These are phyloP conservation scores for Pachliopta kotzebuea DNA, from an alignment of 2,888 invertebrate species.

Conservation along the genomic window DNA sequence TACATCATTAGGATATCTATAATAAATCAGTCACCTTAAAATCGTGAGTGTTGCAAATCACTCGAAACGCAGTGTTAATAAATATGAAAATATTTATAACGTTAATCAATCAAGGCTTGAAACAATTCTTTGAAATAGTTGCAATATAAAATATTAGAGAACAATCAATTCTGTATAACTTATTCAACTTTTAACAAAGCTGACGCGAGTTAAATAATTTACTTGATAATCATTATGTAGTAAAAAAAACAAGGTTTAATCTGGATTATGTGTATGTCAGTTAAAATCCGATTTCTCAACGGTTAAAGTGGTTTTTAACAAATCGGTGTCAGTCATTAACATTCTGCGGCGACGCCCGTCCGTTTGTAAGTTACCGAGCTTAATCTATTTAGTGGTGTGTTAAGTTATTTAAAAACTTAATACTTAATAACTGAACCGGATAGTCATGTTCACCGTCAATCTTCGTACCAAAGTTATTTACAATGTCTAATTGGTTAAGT, in stretches of 20 bases:
- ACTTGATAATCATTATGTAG: conserved; percentile 9
- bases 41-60: too few relatives aligned
- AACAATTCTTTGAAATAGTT: not conserved
- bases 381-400: conserved; percentile 23
- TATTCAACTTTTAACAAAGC: not conserved
- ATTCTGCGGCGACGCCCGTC: conserved; percentile 19
- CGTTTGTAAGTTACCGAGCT: conserved; percentile 21
- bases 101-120: not conserved
- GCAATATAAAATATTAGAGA: not conserved
- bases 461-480: not conserved
- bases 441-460: conserved; percentile 10
- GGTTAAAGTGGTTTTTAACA: conserved; percentile 20
- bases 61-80: too few relatives aligned
- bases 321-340: conserved; percentile 27
- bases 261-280: conserved; percentile 12
- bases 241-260: conserved; percentile 10
- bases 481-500: too few relatives aligned
- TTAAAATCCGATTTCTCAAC: conserved; percentile 23
- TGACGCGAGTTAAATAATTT: not conserved
- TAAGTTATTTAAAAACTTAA: conserved; percentile 20
- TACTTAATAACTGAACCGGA: conserved; percentile 20
- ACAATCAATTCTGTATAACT: not conserved
- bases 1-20: too few relatives aligned
- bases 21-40: too few relatives aligned
- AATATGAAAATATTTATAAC: too few relatives aligned